These are phyloP conservation scores for Poecile montanus DNA, from an alignment of 2,797 vertebrate species.

Conservation along the genomic window DNA sequence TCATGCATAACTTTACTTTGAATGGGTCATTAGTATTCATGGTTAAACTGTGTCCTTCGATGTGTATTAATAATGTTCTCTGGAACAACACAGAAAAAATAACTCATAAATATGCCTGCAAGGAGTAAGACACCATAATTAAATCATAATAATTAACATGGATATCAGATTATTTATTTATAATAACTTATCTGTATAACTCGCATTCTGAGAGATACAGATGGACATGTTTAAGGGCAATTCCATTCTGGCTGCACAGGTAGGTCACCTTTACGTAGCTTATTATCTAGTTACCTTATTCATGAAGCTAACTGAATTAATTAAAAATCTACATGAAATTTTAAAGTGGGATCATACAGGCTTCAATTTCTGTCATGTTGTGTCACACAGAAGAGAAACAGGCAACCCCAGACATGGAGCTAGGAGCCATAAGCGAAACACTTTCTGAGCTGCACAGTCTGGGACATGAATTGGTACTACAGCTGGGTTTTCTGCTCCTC, in stretches of 20 bases:
- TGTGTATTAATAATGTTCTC: conserved; percentile 68
- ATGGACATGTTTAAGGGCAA: not conserved
- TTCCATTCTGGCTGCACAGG: not conserved
- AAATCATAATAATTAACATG: conserved; percentile 70
- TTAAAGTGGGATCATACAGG: not conserved
- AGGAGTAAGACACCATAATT: conserved; percentile 66
- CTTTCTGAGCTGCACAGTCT: not conserved
- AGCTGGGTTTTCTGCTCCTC: not conserved
- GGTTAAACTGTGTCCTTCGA: conserved; percentile 52
- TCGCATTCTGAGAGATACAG: conserved; percentile 27
- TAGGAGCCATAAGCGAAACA: not conserved
- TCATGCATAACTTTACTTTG: conserved; percentile 56
- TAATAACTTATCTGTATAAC: conserved; percentile 19
- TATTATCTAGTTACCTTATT: not conserved
- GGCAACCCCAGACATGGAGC: not conserved
- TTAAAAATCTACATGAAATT: not conserved
- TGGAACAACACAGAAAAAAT: conserved; percentile 58
- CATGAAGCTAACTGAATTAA: not conserved
- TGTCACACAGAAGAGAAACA: not conserved
- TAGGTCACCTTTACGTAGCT: not conserved
- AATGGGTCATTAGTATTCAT: conserved; percentile 67
- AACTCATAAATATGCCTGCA: conserved; percentile 70
- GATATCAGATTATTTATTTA: conserved; percentile 53
- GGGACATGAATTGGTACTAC: accelerated
- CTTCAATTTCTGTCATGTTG: not conserved